Percentiles rank a stretch among this genome's conserved stretches.
Evolutionary conservation across 2,113 vertebrate genomes (phyloP).

Genomic region (Peromyscus leucopus): DNA sequence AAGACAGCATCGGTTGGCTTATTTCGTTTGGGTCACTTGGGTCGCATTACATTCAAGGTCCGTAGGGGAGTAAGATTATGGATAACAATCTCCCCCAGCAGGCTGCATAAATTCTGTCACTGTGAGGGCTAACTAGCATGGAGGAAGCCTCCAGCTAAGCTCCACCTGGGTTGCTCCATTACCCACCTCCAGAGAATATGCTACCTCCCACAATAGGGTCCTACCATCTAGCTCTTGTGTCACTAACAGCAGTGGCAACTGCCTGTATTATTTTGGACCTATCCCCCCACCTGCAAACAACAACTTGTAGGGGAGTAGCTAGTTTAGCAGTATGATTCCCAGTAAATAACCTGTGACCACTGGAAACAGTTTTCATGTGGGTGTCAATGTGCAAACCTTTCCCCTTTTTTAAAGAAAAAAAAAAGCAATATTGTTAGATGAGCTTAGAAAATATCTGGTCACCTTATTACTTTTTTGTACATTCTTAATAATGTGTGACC

Average conservation of each 20-base stretch:
- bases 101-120: background rate
- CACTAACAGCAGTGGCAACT: background rate
- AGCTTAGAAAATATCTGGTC: background rate
- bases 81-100: background rate
- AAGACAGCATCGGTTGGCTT: too few relatives aligned
- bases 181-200: background rate
- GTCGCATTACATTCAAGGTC: background rate
- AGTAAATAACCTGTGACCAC: background rate
- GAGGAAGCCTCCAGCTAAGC: background rate
- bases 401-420: too few relatives aligned
- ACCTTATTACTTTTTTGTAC: background rate
- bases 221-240: background rate
- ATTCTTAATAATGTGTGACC: background rate
- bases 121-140: too few relatives aligned
- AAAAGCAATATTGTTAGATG: background rate
- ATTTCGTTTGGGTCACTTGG: background rate
- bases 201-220: background rate
- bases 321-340: background rate
- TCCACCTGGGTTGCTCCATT: background rate
- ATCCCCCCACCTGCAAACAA: background rate
- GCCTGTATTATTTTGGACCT: too few relatives aligned
- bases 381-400: background rate
- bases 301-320: background rate
- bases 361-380: background rate
- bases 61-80: background rate